Evolutionary conservation across 2,888 invertebrate species (phyloP).

Genomic region (Andricus quercusramuli): DNA sequence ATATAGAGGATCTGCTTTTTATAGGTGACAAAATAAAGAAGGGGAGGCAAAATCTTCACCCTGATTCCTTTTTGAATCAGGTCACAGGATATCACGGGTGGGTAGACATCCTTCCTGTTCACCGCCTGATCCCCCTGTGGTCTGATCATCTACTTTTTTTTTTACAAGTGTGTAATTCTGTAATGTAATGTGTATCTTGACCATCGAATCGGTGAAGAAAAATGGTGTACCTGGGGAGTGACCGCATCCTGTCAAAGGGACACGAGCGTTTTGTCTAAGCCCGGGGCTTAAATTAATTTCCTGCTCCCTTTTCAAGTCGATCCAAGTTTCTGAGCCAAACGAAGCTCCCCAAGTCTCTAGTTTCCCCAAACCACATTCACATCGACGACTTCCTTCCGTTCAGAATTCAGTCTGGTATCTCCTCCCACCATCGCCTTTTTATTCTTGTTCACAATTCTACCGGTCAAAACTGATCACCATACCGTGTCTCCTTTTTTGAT

Average conservation of each 20-base stretch:
- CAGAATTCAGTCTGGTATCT: background rate
- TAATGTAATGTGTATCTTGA: conserved; percentile 36
- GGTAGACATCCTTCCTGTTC: conserved; percentile 67
- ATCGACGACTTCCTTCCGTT: conserved; percentile 38
- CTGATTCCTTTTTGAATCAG: conserved; percentile 45
- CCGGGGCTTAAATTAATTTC: conserved; percentile 65
- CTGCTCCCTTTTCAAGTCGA: conserved; percentile 50
- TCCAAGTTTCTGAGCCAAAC: conserved; percentile 42
- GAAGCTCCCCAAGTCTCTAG: background rate
- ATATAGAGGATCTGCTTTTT: background rate
- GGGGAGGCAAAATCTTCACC: conserved; percentile 10
- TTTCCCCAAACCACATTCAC: conserved; percentile 7
- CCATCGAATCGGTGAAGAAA: conserved; percentile 6
- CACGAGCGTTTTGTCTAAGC: conserved; percentile 54
- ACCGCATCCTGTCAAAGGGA: conserved; percentile 65
- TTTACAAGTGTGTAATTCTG: conserved; percentile 57
- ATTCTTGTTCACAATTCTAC: conserved; percentile 4
- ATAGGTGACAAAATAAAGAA: conserved; percentile 7
- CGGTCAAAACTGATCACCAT: background rate
- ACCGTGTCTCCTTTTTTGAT: background rate
- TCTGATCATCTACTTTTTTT: conserved; percentile 53
- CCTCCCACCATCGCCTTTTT: background rate
- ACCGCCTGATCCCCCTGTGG: conserved; percentile 42
- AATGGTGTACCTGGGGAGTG: conserved; percentile 19
- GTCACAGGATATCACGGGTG: conserved; percentile 65